Percentiles rank a stretch among this genome's conserved stretches.
phyloP scores from a whole-genome alignment of 2,113 vertebrate species.

The Callionymus lyra region DNA sequence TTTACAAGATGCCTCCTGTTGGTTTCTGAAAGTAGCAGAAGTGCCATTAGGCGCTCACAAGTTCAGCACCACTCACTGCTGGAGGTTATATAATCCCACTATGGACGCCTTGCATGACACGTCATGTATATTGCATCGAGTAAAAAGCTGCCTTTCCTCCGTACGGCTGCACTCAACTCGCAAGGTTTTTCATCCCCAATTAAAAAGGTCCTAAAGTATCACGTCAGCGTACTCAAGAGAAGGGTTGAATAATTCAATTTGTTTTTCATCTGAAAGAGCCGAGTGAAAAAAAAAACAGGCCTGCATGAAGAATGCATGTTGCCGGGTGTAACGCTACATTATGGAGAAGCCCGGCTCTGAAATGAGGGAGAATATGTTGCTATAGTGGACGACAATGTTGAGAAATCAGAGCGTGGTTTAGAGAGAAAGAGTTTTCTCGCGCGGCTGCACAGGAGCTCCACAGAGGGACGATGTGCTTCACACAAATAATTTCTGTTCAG shows the following conservation, averaged over 20 bases:
- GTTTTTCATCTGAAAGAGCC: conserved; percentile 36
- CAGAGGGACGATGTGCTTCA: too few species aligned
- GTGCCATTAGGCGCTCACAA: conserved; percentile 24
- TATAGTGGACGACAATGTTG: neutral
- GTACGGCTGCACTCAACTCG: conserved; percentile 40
- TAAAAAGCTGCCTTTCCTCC: conserved; percentile 37
- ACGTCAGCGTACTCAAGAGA: conserved; percentile 39
- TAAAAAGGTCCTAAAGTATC: conserved; percentile 47
- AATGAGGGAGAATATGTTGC: neutral
- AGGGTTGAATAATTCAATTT: conserved; percentile 53
- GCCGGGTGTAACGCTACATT: neutral
- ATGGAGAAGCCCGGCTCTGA: neutral
- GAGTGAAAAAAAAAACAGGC: conserved; percentile 1
- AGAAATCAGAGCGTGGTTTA: neutral
- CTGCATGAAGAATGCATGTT: conserved; percentile 12
- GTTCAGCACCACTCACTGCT: conserved; percentile 12
- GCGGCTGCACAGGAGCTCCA: too few species aligned
- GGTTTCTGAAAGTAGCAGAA: neutral
- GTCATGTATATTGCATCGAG: conserved; percentile 59
- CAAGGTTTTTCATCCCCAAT: conserved; percentile 56
- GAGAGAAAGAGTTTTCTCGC: too few species aligned
- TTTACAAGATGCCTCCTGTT: neutral
- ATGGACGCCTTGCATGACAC: conserved; percentile 36
- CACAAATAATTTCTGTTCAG: too few species aligned
- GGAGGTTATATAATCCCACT: conserved; percentile 42